These are phyloP conservation scores for Bungarus multicinctus DNA, from an alignment of 2,113 vertebrate genomes.

Conservation along the genomic window DNA sequence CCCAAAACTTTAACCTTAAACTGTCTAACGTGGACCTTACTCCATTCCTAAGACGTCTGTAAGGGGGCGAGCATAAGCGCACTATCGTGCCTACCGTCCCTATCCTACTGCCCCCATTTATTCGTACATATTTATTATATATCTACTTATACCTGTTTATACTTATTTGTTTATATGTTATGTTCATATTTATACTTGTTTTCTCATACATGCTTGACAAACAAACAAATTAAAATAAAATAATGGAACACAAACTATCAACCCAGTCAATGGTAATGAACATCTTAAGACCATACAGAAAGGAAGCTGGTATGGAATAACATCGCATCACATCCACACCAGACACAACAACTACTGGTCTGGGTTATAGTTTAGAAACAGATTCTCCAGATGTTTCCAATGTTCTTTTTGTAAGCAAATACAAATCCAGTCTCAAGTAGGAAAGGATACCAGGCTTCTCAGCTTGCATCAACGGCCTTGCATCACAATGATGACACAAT, in stretches of 20 bases:
- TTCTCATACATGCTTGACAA: too few species aligned
- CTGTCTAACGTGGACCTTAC: too few species aligned
- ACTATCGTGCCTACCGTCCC: too few species aligned
- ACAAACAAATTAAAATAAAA: too few species aligned
- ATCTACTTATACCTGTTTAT: too few species aligned
- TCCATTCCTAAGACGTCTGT: too few species aligned
- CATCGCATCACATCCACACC: background rate
- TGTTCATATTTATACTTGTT: too few species aligned
- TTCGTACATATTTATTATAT: too few species aligned
- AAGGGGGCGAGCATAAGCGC: too few species aligned
- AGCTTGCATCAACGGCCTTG: slow-evolving; percentile 87
- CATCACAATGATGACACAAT: slow-evolving; percentile 90
- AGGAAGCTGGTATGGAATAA: background rate
- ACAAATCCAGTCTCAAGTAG: slow-evolving; percentile 41
- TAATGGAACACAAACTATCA: background rate
- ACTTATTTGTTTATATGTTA: too few species aligned
- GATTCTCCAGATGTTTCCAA: background rate
- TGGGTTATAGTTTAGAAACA: background rate
- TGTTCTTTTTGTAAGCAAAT: slow-evolving; percentile 22
- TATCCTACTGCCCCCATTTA: too few species aligned
- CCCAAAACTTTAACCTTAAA: too few species aligned
- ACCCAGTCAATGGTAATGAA: background rate
- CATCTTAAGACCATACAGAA: background rate
- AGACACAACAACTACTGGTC: background rate
- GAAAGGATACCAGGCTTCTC: slow-evolving; percentile 98